Conservation (phyloP, 1,140 invertebrate genomes). For the Bacillus rossius region DNA sequence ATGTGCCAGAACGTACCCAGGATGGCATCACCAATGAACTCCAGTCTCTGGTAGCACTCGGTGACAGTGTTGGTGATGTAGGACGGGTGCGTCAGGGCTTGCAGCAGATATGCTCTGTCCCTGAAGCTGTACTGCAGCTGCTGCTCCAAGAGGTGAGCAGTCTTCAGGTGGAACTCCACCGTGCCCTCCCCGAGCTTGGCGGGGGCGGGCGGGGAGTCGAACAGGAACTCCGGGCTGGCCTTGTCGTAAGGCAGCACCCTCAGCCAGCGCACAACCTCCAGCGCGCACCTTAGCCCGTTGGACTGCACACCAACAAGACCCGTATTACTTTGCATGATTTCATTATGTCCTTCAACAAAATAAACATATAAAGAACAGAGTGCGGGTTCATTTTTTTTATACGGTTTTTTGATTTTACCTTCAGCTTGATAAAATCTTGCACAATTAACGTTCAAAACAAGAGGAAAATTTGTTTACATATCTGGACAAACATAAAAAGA, state of each 20-base stretch:
- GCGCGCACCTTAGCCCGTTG: constrained; percentile 48
- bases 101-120: constrained; percentile 48
- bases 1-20: constrained; percentile 56
- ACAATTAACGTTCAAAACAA: too few species aligned
- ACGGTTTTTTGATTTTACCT: too few species aligned
- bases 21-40: constrained; percentile 95
- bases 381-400: too few species aligned
- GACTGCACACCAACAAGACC: constrained; percentile 42
- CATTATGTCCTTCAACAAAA: too few species aligned
- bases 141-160: constrained; percentile 47
- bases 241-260: constrained; percentile 52
- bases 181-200: neutral
- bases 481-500: too few species aligned
- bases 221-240: neutral
- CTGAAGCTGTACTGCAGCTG: constrained; percentile 60
- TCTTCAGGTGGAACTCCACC: neutral
- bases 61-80: constrained; percentile 81
- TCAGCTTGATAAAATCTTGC: too few species aligned
- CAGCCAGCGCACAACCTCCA: constrained; percentile 69
- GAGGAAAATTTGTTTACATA: too few species aligned
- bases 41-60: constrained; percentile 88
- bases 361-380: too few species aligned
- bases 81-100: constrained; percentile 91
- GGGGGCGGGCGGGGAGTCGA: neutral
- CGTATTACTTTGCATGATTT: too few species aligned